These are phyloP conservation scores for Papilio polyxenes DNA, from an alignment of 1,140 invertebrate species.

Conservation along the genomic window DNA sequence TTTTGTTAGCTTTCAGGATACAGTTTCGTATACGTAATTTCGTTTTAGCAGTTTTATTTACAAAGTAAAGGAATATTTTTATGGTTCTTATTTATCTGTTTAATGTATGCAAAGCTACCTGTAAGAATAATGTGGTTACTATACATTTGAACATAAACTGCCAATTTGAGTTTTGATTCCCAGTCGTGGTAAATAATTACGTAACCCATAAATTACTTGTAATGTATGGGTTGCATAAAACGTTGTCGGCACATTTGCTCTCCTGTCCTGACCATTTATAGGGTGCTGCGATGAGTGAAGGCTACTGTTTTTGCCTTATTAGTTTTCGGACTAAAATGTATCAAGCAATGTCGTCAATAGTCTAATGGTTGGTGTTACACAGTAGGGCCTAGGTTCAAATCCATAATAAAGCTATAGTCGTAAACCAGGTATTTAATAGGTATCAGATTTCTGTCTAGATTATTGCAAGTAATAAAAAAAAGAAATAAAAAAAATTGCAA, in stretches of 20 bases:
- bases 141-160: not conserved
- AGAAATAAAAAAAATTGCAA: no score
- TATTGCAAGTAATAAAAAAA: not conserved
- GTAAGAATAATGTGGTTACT: not conserved
- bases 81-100: no score
- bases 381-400: not conserved
- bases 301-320: constrained; percentile 8
- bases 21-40: no score
- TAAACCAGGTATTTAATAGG: no score
- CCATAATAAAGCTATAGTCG: not conserved
- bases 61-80: no score
- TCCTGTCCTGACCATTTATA: constrained; percentile 7
- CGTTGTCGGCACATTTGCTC: constrained; percentile 14
- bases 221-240: constrained; percentile 27
- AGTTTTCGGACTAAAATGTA: constrained; percentile 11
- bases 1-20: no score
- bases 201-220: constrained; percentile 3
- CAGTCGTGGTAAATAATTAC: not conserved
- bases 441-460: no score
- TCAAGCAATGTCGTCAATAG: not conserved
- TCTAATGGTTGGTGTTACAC: not conserved
- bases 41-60: no score
- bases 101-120: no score
- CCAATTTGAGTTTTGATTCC: constrained; percentile 5
- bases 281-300: constrained; percentile 13